Evolutionary conservation across 2,797 vertebrate genomes (phyloP).

Genomic region (Pygocentrus nattereri): DNA sequence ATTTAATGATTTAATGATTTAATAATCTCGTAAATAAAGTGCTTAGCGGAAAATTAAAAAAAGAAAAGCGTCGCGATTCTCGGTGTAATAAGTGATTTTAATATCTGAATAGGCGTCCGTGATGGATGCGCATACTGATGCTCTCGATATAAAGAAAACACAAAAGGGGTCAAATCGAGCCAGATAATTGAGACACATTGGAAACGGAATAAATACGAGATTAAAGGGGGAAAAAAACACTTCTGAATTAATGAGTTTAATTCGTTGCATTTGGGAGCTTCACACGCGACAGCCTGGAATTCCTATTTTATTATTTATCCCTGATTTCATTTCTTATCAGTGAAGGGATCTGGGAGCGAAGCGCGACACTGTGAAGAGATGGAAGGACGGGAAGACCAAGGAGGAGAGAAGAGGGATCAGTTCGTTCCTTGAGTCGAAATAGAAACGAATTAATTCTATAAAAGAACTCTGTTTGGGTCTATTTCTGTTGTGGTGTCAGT

Average conservation of each 20-base stretch:
- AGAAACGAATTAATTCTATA: neutral
- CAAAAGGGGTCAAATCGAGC: constrained; percentile 60
- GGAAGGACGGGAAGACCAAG: too few relatives aligned
- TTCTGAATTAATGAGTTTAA: constrained; percentile 58
- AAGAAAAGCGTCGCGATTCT: constrained; percentile 65
- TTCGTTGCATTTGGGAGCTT: constrained; percentile 51
- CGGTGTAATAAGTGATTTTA: constrained; percentile 64
- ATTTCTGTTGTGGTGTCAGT: too few relatives aligned
- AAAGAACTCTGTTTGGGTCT: too few relatives aligned
- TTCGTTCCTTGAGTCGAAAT: neutral
- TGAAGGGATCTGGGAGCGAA: neutral
- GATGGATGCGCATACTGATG: constrained; percentile 69
- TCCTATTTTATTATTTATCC: constrained; percentile 24
- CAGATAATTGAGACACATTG: constrained; percentile 74
- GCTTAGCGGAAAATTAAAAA: constrained; percentile 63
- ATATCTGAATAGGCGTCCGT: constrained; percentile 62
- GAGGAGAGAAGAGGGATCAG: neutral
- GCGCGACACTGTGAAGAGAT: neutral
- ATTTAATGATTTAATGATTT: constrained; percentile 39
- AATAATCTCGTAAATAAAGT: constrained; percentile 76
- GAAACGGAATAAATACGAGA: constrained; percentile 71
- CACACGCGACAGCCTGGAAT: constrained; percentile 43
- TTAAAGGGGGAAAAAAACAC: constrained; percentile 64
- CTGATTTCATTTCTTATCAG: constrained; percentile 28
- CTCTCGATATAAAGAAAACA: constrained; percentile 58